Evolutionary conservation across 2,797 vertebrate species (phyloP).

Genomic region (Tamandua tetradactyla): DNA sequence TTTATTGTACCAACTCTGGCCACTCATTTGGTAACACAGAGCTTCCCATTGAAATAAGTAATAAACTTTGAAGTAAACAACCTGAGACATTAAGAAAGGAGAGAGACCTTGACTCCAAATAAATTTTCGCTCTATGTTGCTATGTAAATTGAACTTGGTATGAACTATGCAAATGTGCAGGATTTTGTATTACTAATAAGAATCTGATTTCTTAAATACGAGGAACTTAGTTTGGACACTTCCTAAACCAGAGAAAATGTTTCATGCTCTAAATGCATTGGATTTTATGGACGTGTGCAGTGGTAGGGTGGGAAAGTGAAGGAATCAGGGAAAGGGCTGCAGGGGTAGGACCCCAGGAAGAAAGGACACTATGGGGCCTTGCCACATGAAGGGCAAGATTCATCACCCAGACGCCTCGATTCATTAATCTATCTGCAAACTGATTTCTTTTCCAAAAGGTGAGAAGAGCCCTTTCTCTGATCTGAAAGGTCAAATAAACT

Average conservation of each 20-base stretch:
- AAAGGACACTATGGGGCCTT: background rate
- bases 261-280: background rate
- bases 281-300: background rate
- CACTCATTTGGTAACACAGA: background rate
- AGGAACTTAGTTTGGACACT: background rate
- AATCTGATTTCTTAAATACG: background rate
- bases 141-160: background rate
- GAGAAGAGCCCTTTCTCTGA: background rate
- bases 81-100: background rate
- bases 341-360: background rate
- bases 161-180: background rate
- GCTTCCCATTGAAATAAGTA: background rate
- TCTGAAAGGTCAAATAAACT: background rate
- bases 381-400: background rate
- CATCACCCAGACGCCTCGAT: background rate
- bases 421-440: background rate
- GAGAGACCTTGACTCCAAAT: background rate
- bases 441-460: constrained; percentile 29
- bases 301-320: background rate
- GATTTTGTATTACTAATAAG: background rate
- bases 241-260: background rate
- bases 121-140: background rate
- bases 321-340: background rate
- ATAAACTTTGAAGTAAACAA: constrained; percentile 9
- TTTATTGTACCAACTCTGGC: background rate